Conservation (phyloP, 2,888 invertebrate genomes). For the Drosophila mulleri region DNA sequence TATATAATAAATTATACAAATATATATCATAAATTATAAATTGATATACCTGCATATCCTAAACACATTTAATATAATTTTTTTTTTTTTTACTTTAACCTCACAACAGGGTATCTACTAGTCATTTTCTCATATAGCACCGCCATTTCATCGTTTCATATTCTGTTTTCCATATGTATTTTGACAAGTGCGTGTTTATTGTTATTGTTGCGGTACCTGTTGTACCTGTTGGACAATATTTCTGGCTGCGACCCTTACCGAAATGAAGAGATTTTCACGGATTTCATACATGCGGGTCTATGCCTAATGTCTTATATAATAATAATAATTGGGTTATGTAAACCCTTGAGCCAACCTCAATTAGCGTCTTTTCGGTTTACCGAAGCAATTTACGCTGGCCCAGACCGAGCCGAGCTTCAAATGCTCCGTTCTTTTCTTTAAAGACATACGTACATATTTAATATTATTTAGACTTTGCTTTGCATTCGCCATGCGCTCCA, state of each 20-base stretch:
- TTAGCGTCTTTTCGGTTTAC: constrained; percentile 64
- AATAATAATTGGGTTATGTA: constrained; percentile 75
- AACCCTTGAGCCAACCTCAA: constrained; percentile 70
- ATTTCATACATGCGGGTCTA: constrained; percentile 38
- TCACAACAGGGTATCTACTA: background rate
- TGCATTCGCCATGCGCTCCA: constrained; percentile 53
- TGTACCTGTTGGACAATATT: constrained; percentile 10
- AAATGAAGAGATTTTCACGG: constrained; percentile 75
- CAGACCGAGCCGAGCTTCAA: constrained; percentile 1
- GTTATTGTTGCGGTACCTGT: constrained; percentile 41
- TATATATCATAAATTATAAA: no score
- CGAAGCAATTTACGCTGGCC: constrained; percentile 37
- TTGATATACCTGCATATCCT: no score
- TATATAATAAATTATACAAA: no score
- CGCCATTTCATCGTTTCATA: background rate
- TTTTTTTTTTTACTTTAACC: background rate
- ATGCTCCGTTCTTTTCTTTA: constrained; percentile 15
- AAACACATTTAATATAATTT: background rate
- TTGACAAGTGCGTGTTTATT: constrained; percentile 73
- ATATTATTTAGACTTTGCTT: constrained; percentile 22
- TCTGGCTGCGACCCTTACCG: background rate
- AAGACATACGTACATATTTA: constrained; percentile 12
- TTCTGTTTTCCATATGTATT: constrained; percentile 47
- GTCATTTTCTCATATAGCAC: background rate
- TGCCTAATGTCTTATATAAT: constrained; percentile 55